These are phyloP conservation scores for Pontoporia blainvillei DNA, from an alignment of 2,113 vertebrate genomes.

Conservation along the genomic window DNA sequence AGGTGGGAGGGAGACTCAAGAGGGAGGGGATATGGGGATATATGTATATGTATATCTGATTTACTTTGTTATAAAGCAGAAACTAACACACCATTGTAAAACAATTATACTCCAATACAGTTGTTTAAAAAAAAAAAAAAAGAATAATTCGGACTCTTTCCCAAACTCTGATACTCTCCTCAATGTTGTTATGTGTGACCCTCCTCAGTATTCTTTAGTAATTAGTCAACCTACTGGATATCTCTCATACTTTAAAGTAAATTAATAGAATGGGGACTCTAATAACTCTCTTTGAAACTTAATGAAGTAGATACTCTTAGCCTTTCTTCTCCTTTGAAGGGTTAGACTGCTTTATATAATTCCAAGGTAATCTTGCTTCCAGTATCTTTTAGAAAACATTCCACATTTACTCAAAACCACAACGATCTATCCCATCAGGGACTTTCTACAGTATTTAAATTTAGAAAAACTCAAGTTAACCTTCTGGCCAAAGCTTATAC, in stretches of 20 bases:
- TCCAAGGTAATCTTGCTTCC: background rate
- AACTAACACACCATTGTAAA: too few species aligned
- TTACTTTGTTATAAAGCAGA: too few species aligned
- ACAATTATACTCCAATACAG: too few species aligned
- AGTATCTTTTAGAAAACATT: background rate
- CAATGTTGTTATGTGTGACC: background rate
- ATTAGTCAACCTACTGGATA: background rate
- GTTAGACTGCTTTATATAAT: background rate
- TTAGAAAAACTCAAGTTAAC: background rate
- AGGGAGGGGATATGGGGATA: too few species aligned
- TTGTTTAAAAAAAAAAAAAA: too few species aligned
- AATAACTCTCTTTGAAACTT: background rate
- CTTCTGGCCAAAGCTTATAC: background rate
- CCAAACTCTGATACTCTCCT: background rate
- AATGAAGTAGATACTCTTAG: background rate
- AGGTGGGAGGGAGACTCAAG: too few species aligned
- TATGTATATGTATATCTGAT: too few species aligned
- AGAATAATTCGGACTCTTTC: background rate
- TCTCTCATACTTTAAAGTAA: background rate
- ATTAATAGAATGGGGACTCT: background rate
- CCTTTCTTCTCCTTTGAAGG: background rate
- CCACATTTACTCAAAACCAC: background rate
- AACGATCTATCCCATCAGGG: background rate
- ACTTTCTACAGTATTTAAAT: background rate
- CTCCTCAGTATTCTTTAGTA: background rate